Conservation (phyloP, 2,888 invertebrate genomes). For the Acleris literana region DNA sequence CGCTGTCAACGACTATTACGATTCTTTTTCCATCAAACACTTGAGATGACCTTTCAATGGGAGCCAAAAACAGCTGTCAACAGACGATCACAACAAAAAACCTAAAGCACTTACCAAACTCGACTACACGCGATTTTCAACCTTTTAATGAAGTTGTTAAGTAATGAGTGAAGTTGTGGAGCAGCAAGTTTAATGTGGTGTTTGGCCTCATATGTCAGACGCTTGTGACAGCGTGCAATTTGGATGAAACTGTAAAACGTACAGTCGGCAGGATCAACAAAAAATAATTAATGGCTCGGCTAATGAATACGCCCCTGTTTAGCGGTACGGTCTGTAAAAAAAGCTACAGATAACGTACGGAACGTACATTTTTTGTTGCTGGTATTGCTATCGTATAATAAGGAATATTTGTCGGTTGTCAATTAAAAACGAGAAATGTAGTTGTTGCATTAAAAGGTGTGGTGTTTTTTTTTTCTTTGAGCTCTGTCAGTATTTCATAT, state of each 20-base stretch:
- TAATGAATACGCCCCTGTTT: conserved; percentile 72
- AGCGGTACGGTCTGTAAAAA: conserved; percentile 34
- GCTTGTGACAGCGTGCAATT: conserved; percentile 57
- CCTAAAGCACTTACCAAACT: not conserved
- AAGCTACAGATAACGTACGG: not conserved
- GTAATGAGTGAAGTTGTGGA: not conserved
- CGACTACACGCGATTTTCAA: conserved; percentile 11
- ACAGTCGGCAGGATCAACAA: conserved; percentile 66
- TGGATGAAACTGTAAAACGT: conserved; percentile 65
- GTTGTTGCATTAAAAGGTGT: too few species aligned
- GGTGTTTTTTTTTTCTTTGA: too few species aligned
- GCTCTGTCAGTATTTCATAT: too few species aligned
- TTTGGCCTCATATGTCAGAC: conserved; percentile 38
- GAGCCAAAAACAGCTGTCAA: conserved; percentile 50
- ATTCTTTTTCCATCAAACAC: conserved; percentile 22
- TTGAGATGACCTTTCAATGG: conserved; percentile 35
- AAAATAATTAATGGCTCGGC: conserved; percentile 77
- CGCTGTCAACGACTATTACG: conserved; percentile 14
- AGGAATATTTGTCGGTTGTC: too few species aligned
- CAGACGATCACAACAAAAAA: conserved; percentile 7
- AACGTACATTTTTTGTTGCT: not conserved
- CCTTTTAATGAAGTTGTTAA: conserved; percentile 6
- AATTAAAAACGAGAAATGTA: too few species aligned
- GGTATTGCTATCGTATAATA: too few species aligned
- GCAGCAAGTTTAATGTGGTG: conserved; percentile 9